Evolutionary conservation across 2,888 invertebrate genomes (phyloP), one percentile per base, ranked within the genome.

Genomic region (Caenorhabditis sp.): DNA sequence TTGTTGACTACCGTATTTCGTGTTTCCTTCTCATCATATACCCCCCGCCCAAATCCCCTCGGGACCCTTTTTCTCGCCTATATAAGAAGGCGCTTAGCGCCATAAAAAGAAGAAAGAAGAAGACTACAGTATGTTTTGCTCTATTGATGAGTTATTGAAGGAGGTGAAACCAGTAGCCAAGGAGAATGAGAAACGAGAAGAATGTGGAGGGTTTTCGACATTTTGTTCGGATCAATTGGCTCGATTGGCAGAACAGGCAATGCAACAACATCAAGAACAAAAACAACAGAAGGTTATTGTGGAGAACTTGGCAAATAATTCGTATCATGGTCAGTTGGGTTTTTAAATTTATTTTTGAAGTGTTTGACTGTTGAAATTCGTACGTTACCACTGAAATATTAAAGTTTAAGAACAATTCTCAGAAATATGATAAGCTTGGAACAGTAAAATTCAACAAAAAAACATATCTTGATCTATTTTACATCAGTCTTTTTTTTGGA

Each of bases 141-240:
- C 73, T 12, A 73, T 73, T 52, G 73, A 73, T 27, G 63, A 63
- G 5, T 64, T 73, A 58, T 63, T 73, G 25, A 68, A 68, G 56
- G 21, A 68, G 54, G 21, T 31, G 0, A 38, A 61, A 31, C 27
- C 50, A 12, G 49, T n/a, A n/a, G n/a, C n/a, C n/a, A n/a, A n/a
- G n/a, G n/a, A n/a, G n/a, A n/a, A n/a, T n/a, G n/a, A n/a, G n/a
- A n/a, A n/a, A n/a, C n/a, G n/a, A n/a, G n/a, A n/a, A n/a, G n/a
- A n/a, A n/a, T n/a, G 26, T 17, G 25, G 38, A n/a, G 63, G 61
- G 53, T 63, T 63, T 71, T 67, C 70, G 17, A 63, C 50, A 54
- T 67, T 57, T 58, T 71, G 71, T 54, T 71, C 71, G 17, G 63
- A 67, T 20, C 67, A 71, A 64, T 57, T 71, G 38, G 63, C 62